phyloP scores from a whole-genome alignment of 2,113 vertebrate species.

The western clawed frog (Xenopus tropicalis) region UCB_Xtro_10.0 CM004447.2:78640501-78641000 shows the following conservation, averaged over 20 bases:
- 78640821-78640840: slow-evolving; percentile 89
- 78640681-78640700: slow-evolving; percentile 52
- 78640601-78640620: background rate
- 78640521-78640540: slow-evolving; percentile 98
- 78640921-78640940: too few relatives aligned
- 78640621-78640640: too few relatives aligned
- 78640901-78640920: too few relatives aligned
- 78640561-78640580: slow-evolving; percentile 82
- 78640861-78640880: slow-evolving; percentile 6
- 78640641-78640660: background rate
- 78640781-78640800: slow-evolving; percentile 94
- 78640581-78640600: background rate
- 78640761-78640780: slow-evolving; percentile 95
- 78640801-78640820: slow-evolving; percentile 92
- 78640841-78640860: slow-evolving; percentile 79
- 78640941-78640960: too few relatives aligned
- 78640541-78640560: slow-evolving; percentile 95
- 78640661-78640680: background rate
- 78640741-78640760: slow-evolving; percentile 97
- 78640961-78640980: too few relatives aligned
- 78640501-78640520: slow-evolving; percentile 93
- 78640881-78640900: too few relatives aligned
- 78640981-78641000: too few relatives aligned
- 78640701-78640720: slow-evolving; percentile 86
- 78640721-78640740: slow-evolving; percentile 92